A percentile compares a stretch with the other conserved stretches of the same genome.
phyloP scores from a whole-genome alignment of 2,113 vertebrate genomes.

The Miniopterus natalensis region DNA sequence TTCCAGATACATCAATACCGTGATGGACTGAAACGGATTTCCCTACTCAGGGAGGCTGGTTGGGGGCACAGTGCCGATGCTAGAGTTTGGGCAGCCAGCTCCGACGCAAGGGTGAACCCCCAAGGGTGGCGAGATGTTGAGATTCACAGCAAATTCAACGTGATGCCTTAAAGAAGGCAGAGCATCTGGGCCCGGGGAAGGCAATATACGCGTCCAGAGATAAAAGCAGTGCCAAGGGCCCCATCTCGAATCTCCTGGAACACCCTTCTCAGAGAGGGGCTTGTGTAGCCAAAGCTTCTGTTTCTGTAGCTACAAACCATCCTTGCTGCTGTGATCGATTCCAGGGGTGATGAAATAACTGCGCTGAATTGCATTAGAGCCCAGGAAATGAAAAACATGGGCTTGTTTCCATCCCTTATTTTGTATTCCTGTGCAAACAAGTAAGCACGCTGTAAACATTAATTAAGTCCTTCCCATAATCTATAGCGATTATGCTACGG shows the following conservation, averaged over 20 bases:
- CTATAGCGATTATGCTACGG: not conserved
- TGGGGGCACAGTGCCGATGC: constrained; percentile 5
- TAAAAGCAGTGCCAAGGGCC: constrained; percentile 8
- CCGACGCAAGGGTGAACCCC: constrained; percentile 22
- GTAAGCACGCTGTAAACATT: constrained; percentile 31
- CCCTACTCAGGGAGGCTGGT: not conserved
- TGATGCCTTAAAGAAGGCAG: not conserved
- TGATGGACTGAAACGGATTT: constrained; percentile 50
- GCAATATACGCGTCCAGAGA: not conserved
- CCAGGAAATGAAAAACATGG: constrained; percentile 69
- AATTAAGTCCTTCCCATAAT: constrained; percentile 57
- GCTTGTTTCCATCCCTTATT: constrained; percentile 38
- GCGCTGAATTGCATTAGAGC: constrained; percentile 64
- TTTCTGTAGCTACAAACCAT: constrained; percentile 25
- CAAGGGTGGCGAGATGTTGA: not conserved
- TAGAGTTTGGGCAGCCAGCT: not conserved
- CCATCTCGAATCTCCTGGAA: constrained; percentile 12
- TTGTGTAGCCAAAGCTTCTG: constrained; percentile 40
- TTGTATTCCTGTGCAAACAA: constrained; percentile 67
- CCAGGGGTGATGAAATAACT: constrained; percentile 79
- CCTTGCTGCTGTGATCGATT: constrained; percentile 69
- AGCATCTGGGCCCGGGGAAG: not conserved
- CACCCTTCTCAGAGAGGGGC: constrained; percentile 26
- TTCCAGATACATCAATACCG: constrained; percentile 28
- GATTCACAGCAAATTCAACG: constrained; percentile 3